Conservation (phyloP, 2,888 invertebrate genomes). For the Bembecia ichneumoniformis region DNA sequence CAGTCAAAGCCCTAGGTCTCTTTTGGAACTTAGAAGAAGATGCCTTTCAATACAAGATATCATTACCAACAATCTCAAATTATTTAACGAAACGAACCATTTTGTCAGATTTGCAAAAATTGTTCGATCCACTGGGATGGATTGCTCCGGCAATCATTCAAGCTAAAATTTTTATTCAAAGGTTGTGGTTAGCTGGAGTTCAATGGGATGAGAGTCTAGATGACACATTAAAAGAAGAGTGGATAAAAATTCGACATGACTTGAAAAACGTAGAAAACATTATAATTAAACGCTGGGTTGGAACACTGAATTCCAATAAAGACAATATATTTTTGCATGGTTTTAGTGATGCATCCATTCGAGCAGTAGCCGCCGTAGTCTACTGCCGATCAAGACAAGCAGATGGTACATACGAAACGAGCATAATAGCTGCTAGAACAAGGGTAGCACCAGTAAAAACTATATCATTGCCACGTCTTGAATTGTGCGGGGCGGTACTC, state of each 20-base stretch:
- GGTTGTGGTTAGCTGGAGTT: conserved; percentile 11
- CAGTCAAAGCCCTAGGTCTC: too few species aligned
- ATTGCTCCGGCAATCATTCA: conserved; percentile 10
- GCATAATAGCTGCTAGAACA: conserved; percentile 5
- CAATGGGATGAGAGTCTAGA: conserved; percentile 2
- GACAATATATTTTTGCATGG: too few species aligned
- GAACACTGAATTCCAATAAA: not conserved
- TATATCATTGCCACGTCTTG: conserved; percentile 8
- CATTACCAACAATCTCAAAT: conserved; percentile 13
- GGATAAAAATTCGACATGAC: not conserved
- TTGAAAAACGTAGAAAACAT: not conserved
- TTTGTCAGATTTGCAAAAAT: too few species aligned
- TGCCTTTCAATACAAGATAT: conserved; percentile 12
- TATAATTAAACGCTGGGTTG: not conserved
- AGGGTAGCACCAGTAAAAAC: conserved; percentile 10
- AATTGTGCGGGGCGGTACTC: conserved; percentile 9
- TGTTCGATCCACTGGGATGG: conserved; percentile 16
- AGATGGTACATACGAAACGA: not conserved
- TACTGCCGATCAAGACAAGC: not conserved
- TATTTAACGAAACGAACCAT: too few species aligned
- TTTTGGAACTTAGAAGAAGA: conserved; percentile 16
- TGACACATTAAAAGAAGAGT: not conserved
- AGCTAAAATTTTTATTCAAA: conserved; percentile 17
- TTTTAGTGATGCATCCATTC: conserved; percentile 9
- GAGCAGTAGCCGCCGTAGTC: conserved; percentile 6